Base-by-base conservation (phyloP, 2,113 vertebrate genomes). In the Boulengeromyrus knoepffleri region DNA sequence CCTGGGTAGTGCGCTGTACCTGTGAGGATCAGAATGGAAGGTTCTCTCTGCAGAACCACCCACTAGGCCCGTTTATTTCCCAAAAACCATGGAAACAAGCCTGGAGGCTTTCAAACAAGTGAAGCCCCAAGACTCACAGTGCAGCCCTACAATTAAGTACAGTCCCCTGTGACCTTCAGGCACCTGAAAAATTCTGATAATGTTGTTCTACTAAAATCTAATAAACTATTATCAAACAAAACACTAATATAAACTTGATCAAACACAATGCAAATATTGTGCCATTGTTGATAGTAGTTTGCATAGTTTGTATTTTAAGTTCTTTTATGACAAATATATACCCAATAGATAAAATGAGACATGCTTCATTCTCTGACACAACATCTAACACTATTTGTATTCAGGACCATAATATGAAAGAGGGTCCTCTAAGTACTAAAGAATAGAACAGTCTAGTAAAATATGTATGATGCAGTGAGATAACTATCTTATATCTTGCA, bases 51-150 rank as follows among this genome's bases (percentile, higher is more conserved):
- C 3, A 84, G 93, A 91, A 87, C 2, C 5, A 12, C 10, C 39
- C 62, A 70, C 53, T 88, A 58, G 90, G 91, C 90, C 92, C 91
- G 90, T 92, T 88, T n/a, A 93, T 92, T 93, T 95, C 93, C 94
- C 92, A 94, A 95, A 95, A 95, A 92, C 95, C 92, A 95, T 96
- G 94, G 92, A 90, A 91, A 93, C 93, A 90, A 83, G 91, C 90
- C 94, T 92, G 62, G 52, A 90, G 93, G 92, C 92, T 24, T 92
- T 91, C 91, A 91, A 91, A 94, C 93, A 93, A 45, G 90, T 80
- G 89, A 88, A 89, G 92, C 90, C 91, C 84, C 80, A 91, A 92
- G 92, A 87, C 85, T 89, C 36, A 83, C 39, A 88, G 45, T 87
- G 74, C 58, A 90, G 70, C 50, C 86, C 80, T 89, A 90, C 87